A percentile compares a stretch with the other conserved stretches of the same genome.
Evolutionary conservation across 2,888 invertebrate genomes (phyloP).

Genomic region (Drosophila infuscata): DNA sequence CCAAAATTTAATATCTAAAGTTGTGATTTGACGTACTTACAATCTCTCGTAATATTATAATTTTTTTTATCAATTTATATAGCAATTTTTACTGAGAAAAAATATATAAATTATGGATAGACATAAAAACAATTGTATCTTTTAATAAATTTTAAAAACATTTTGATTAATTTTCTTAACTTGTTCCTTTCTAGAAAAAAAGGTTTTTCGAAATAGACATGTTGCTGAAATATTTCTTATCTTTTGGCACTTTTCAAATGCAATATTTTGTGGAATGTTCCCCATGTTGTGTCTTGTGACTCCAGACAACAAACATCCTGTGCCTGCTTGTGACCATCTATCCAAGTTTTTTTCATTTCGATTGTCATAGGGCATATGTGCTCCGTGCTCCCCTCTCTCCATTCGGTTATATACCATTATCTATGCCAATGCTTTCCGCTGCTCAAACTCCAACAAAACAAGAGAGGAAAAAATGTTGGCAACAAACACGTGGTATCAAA

Average conservation of each 20-base stretch:
- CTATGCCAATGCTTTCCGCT: conserved; percentile 72
- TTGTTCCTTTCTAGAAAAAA: not conserved
- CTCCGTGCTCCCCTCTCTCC: not conserved
- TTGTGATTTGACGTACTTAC: not conserved
- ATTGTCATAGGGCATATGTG: conserved; percentile 9
- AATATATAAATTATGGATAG: not conserved
- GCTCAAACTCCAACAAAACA: conserved; percentile 42
- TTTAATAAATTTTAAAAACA: not conserved
- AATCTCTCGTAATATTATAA: not conserved
- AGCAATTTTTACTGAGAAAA: not conserved
- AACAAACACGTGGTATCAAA: conserved; percentile 73
- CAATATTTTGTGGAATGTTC: not conserved
- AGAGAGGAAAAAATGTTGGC: conserved; percentile 10
- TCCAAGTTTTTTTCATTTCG: conserved; percentile 3
- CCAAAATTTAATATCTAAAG: not conserved
- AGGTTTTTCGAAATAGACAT: not conserved
- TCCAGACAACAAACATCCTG: conserved; percentile 4
- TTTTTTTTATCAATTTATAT: not conserved
- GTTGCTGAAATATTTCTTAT: not conserved
- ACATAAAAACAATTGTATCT: not conserved
- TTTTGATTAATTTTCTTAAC: not conserved
- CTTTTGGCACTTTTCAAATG: not conserved
- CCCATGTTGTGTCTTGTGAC: not conserved
- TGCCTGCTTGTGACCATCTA: not conserved
- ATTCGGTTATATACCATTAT: conserved; percentile 51